These are phyloP conservation scores for Sipha maydis DNA, from an alignment of 2,888 invertebrate species.

Conservation along the genomic window DNA sequence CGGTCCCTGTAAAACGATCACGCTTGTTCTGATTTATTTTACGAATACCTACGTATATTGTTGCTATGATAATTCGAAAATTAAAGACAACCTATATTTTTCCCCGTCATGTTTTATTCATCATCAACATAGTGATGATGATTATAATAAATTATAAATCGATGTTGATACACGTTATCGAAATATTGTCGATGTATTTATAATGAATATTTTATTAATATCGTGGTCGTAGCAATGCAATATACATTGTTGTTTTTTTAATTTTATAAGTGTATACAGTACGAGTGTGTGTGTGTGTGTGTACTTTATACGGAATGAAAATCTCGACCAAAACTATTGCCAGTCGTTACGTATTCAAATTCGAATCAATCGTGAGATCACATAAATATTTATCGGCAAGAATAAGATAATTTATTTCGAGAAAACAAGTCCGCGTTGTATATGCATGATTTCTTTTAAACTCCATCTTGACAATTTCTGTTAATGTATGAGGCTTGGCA, in stretches of 20 bases:
- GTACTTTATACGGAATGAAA: background rate
- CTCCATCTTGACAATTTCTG: slow-evolving; percentile 23
- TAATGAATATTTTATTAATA: slow-evolving; percentile 20
- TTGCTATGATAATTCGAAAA: background rate
- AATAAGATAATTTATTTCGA: slow-evolving; percentile 25
- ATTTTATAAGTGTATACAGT: no score
- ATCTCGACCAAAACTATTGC: background rate
- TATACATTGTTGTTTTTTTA: slow-evolving; percentile 8
- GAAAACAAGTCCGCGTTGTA: slow-evolving; percentile 1
- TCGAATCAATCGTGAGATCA: background rate
- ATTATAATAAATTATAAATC: background rate
- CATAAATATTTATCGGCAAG: slow-evolving; percentile 38
- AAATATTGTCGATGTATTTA: background rate
- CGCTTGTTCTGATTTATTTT: no score
- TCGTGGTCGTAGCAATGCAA: background rate
- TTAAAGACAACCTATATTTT: background rate
- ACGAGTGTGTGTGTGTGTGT: no score
- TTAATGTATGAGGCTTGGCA: slow-evolving; percentile 30
- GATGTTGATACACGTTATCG: background rate
- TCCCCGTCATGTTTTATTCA: slow-evolving; percentile 39
- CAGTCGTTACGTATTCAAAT: slow-evolving; percentile 51
- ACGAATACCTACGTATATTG: background rate
- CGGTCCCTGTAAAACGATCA: no score
- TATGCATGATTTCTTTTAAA: slow-evolving; percentile 1
- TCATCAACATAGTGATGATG: background rate